Evolutionary conservation across 2,797 vertebrate species (phyloP).

Genomic region (Nothura maculosa): DNA sequence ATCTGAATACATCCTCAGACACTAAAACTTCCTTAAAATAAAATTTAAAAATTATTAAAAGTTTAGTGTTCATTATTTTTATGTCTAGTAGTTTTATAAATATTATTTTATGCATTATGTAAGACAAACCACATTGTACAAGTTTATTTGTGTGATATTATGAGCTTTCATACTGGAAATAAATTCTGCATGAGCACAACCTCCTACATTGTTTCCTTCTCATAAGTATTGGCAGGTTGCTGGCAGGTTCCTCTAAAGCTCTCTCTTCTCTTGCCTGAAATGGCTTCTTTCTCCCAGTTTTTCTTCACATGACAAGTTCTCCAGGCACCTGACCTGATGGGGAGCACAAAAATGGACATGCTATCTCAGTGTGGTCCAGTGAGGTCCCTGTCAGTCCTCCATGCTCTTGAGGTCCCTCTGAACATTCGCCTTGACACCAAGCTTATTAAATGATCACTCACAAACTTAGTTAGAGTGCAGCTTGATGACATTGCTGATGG

Average conservation of each 20-base stretch:
- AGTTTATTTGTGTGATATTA: neutral
- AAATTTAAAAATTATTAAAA: neutral
- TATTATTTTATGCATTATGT: neutral
- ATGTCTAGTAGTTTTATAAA: neutral
- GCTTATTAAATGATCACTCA: neutral
- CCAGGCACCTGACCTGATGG: rapidly evolving
- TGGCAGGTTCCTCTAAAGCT: neutral
- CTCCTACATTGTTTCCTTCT: neutral
- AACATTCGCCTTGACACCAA: neutral
- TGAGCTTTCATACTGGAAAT: rapidly evolving
- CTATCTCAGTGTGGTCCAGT: neutral
- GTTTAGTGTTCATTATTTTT: neutral
- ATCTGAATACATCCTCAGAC: neutral
- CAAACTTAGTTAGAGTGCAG: neutral
- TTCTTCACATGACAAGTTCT: neutral
- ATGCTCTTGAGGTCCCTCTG: neutral
- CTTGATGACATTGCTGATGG: neutral
- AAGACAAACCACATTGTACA: neutral
- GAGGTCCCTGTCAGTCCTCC: neutral
- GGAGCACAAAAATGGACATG: neutral
- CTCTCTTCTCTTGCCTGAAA: neutral
- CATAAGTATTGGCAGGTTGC: neutral
- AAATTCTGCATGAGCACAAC: neutral
- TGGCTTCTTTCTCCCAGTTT: rapidly evolving
- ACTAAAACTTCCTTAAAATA: neutral